Evolutionary conservation across 1,140 invertebrate genomes (phyloP), one percentile per base, ranked within the genome.

Genomic region (Zophobas atratus): DNA sequence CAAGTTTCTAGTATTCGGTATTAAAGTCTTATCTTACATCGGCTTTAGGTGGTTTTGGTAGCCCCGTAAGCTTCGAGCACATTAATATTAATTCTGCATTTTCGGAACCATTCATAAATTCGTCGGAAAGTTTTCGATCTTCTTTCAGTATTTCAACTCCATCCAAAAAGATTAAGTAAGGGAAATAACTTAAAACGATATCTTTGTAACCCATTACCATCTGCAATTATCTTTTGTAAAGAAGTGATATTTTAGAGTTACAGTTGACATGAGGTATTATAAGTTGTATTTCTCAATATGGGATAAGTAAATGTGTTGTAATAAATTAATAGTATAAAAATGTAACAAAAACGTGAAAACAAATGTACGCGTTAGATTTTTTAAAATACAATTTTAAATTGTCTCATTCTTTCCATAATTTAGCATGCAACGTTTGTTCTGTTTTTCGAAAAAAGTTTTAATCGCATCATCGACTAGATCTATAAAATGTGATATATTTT

Each of bases 41-140:
- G 4, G 4, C 49, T 78, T 84, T 83, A 34, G 78, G 78, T 38
- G 84, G 82, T 67, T 78, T 70, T 20, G 81, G 82, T 56, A 84
- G 53, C 2, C 82, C 80, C n/a, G 8, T 43, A 20, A 67, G 20
- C 32, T 67, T 41, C 3, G 8, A 76, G 76, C 71, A 82, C 77
- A 71, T 73, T 71, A 60, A 43, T 32, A 43, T 1, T 32, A 67
- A 32, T 43, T 67, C 60, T 20, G 60, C 38, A 32, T 32, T 5
- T 8, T 67, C n/a, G 1, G 60, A 38, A 4, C 20, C 39, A 43
- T 67, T 39, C 3, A 67, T 4, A 43, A 67, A 67, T 32, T 67
- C 33, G 20, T 67, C 60, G 1, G 8, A 20, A 20, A 67, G 20
- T 43, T 4, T 32, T 36, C 41, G 32, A 20, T 67, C 60, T 43